Conservation (phyloP, 2,888 invertebrate species). For the Andrena hattorfiana region DNA sequence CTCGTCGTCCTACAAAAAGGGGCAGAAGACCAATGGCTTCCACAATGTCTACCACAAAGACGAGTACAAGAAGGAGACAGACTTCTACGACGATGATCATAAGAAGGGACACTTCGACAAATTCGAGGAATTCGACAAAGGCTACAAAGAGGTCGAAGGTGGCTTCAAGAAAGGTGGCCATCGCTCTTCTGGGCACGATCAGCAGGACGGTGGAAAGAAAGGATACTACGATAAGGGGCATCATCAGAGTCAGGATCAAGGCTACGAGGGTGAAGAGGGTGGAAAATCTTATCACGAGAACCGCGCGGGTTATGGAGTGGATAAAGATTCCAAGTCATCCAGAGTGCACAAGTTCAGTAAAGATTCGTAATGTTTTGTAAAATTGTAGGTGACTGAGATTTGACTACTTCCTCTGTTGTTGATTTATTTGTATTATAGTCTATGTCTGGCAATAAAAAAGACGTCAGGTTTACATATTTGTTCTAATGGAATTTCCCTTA, state of each 20-base stretch:
- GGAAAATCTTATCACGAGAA: conserved; percentile 87
- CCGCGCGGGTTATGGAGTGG: conserved; percentile 86
- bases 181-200: conserved; percentile 86
- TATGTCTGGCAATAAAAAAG: conserved; percentile 31
- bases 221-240: conserved; percentile 88
- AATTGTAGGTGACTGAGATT: background rate
- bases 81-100: conserved; percentile 91
- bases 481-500: background rate
- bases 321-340: conserved; percentile 85
- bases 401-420: conserved; percentile 3
- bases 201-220: conserved; percentile 86
- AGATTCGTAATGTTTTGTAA: conserved; percentile 28
- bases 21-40: conserved; percentile 90
- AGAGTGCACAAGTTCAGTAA: conserved; percentile 85
- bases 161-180: conserved; percentile 87
- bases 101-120: conserved; percentile 89
- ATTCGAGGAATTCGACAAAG: conserved; percentile 87
- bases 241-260: conserved; percentile 86
- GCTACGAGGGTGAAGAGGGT: conserved; percentile 87
- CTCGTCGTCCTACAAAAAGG: conserved; percentile 89
- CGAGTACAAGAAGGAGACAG: conserved; percentile 92
- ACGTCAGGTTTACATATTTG: background rate
- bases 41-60: conserved; percentile 91
- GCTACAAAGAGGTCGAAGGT: conserved; percentile 87
- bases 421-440: conserved; percentile 22